Evolutionary conservation across 2,888 invertebrate species (phyloP).

Genomic region (Temnothorax rugatulus): DNA sequence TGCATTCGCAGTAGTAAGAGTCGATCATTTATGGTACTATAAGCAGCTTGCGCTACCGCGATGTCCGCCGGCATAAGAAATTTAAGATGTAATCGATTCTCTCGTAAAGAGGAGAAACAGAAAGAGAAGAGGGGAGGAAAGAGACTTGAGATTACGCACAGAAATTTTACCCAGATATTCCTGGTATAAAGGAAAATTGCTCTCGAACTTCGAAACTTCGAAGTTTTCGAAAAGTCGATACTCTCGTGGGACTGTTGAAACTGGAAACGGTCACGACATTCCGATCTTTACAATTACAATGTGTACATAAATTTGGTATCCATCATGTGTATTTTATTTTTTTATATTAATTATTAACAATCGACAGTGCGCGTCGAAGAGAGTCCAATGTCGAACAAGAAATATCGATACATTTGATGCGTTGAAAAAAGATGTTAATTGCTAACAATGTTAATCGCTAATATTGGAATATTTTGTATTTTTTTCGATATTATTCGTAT

Average conservation of each 20-base stretch:
- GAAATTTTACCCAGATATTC: background rate
- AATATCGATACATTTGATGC: background rate
- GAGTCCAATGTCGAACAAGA: background rate
- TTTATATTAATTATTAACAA: background rate
- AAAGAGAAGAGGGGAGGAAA: background rate
- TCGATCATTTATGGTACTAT: constrained; percentile 59
- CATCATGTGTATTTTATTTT: background rate
- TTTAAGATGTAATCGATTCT: constrained; percentile 51
- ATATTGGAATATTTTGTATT: background rate
- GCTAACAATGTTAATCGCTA: background rate
- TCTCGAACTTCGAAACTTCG: background rate
- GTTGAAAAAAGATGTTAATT: background rate
- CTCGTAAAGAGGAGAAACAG: background rate
- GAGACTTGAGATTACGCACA: background rate
- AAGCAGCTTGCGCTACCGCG: constrained; percentile 36
- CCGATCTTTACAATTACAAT: background rate
- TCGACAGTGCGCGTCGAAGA: background rate
- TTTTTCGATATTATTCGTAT: background rate
- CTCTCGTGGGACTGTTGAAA: too few species aligned
- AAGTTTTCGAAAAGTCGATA: background rate
- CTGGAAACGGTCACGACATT: background rate
- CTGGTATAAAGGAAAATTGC: background rate
- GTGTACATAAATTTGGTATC: background rate
- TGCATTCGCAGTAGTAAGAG: constrained; percentile 64
- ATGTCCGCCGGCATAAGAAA: constrained; percentile 41